Percentiles rank a stretch among this genome's conserved stretches.
Evolutionary conservation across 2,888 invertebrate genomes (phyloP).

Genomic region (Caenorhabditis zanzibari): DNA sequence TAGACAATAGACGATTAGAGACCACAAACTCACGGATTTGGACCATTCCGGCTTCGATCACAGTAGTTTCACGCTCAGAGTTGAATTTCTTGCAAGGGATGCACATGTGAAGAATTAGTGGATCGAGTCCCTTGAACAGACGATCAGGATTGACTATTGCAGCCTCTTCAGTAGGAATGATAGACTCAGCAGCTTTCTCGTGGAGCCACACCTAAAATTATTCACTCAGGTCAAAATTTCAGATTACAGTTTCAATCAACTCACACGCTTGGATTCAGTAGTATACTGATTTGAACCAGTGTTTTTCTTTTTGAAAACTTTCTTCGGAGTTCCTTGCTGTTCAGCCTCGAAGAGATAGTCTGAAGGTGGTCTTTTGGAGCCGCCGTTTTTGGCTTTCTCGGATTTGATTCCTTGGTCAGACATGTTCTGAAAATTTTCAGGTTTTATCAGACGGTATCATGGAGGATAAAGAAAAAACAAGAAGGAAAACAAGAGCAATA

Average conservation of each 20-base stretch:
- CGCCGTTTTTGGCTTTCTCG: not conserved
- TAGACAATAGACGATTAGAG: not conserved
- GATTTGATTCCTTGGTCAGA: not conserved
- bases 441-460: not conserved
- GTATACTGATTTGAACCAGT: not conserved
- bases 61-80: not conserved
- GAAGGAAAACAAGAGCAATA: not conserved
- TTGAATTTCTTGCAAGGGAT: not conserved
- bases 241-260: no score
- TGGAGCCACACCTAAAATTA: not conserved
- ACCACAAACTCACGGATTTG: not conserved
- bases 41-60: not conserved
- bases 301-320: not conserved
- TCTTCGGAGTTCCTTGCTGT: not conserved
- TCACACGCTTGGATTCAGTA: not conserved
- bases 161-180: not conserved
- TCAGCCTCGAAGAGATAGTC: not conserved
- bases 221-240: no score
- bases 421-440: not conserved
- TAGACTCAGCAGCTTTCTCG: slow-evolving; percentile 7
- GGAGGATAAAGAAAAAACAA: not conserved
- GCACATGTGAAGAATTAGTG: not conserved
- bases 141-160: not conserved
- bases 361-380: not conserved
- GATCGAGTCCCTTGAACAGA: not conserved